A percentile compares a stretch with the other conserved stretches of the same genome.
Evolutionary conservation across 2,888 invertebrate species (phyloP).

Genomic region (Drosophila meridiana): DNA sequence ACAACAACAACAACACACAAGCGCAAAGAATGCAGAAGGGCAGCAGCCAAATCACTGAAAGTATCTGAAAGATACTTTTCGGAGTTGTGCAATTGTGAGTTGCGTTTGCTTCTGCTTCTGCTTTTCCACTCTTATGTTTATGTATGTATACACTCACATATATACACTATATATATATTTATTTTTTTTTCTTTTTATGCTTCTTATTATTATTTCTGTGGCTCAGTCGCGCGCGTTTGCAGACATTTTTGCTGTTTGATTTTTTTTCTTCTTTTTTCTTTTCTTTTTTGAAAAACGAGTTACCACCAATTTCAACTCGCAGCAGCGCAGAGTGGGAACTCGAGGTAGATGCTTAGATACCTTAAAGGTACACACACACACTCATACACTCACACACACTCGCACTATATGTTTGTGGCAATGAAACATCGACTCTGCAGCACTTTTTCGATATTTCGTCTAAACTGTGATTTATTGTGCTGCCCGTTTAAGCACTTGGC

Average conservation of each 20-base stretch:
- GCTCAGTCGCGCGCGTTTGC: slow-evolving; percentile 55
- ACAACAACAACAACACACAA: slow-evolving; percentile 58
- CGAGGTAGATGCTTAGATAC: slow-evolving; percentile 72
- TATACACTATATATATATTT: slow-evolving; percentile 20
- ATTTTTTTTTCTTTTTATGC: slow-evolving; percentile 34
- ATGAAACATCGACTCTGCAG: background rate
- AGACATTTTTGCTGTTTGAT: slow-evolving; percentile 56
- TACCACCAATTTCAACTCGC: slow-evolving; percentile 68
- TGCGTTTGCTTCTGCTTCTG: slow-evolving; percentile 17
- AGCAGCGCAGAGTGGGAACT: slow-evolving; percentile 51
- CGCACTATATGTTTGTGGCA: too few species aligned
- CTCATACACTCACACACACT: slow-evolving; percentile 9
- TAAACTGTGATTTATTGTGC: background rate
- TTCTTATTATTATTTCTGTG: slow-evolving; percentile 42
- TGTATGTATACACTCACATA: background rate
- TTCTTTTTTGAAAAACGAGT: slow-evolving; percentile 74
- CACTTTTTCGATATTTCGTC: background rate
- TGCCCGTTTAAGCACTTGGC: slow-evolving; percentile 19
- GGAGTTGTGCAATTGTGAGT: slow-evolving; percentile 25
- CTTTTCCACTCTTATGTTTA: slow-evolving; percentile 28
- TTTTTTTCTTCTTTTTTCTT: slow-evolving; percentile 16
- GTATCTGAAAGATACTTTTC: slow-evolving; percentile 27
- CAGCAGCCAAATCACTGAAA: slow-evolving; percentile 46
- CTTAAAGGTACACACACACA: slow-evolving; percentile 74
- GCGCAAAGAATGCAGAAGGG: slow-evolving; percentile 76